phyloP scores from a whole-genome alignment of 1,140 invertebrate genomes.

The Semibalanus balanoides region DNA sequence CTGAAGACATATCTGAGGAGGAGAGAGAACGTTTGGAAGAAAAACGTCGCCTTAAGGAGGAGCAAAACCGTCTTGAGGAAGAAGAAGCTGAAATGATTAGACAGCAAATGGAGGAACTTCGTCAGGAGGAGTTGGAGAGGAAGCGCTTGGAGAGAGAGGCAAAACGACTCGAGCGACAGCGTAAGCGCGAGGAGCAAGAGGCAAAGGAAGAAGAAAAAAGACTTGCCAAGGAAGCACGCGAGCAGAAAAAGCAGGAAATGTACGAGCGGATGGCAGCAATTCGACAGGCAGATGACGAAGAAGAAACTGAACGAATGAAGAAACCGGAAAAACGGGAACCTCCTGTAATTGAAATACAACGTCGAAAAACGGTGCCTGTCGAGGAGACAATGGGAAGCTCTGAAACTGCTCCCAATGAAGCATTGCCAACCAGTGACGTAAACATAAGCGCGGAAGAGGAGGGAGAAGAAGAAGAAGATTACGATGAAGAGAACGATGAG shows the following conservation, averaged over 20 bases:
- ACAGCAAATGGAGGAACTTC: neutral
- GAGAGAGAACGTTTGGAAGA: neutral
- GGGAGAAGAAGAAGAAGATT: neutral
- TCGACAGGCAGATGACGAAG: neutral
- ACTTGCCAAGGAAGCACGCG: neutral
- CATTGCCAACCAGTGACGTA: no score
- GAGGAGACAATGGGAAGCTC: no score
- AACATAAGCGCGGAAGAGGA: no score
- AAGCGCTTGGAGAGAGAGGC: neutral
- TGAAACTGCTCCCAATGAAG: no score
- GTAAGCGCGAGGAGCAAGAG: neutral
- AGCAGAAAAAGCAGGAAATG: slow-evolving; percentile 5
- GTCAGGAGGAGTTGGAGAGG: neutral
- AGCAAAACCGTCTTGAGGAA: neutral
- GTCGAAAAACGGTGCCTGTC: neutral
- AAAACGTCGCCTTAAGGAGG: neutral
- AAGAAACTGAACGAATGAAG: slow-evolving; percentile 3
- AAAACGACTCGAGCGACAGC: neutral
- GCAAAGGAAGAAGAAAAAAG: neutral
- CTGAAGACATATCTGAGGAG: neutral
- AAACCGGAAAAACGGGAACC: neutral
- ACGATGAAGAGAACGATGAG: neutral
- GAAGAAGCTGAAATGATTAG: neutral
- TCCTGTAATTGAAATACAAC: neutral
- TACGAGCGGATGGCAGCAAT: neutral